Conservation (phyloP, 2,888 invertebrate species). For the Ypsolopha scabrella region DNA sequence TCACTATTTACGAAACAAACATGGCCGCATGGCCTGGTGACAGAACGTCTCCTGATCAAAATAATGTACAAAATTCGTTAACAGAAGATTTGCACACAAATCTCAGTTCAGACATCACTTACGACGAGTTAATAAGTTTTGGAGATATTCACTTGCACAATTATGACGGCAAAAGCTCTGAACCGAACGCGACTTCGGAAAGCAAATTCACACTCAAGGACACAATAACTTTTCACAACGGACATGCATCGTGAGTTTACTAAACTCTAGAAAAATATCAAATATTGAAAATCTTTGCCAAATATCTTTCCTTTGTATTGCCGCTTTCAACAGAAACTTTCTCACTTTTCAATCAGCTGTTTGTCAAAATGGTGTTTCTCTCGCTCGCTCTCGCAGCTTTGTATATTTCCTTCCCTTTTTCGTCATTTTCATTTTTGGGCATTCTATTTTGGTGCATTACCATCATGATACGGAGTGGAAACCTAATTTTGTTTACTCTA, state of each 20-base stretch:
- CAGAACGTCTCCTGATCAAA: conserved; percentile 27
- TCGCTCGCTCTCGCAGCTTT: conserved; percentile 33
- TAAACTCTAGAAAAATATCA: background rate
- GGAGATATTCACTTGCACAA: conserved; percentile 17
- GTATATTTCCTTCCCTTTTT: conserved; percentile 42
- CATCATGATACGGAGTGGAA: conserved; percentile 61
- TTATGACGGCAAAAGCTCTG: conserved; percentile 16
- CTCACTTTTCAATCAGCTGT: conserved; percentile 45
- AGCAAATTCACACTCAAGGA: conserved; percentile 26
- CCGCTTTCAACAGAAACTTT: background rate
- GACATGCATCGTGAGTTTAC: conserved; percentile 28
- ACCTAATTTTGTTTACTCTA: conserved; percentile 51
- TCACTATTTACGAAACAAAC: conserved; percentile 28
- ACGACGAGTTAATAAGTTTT: conserved; percentile 16
- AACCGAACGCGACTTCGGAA: conserved; percentile 25
- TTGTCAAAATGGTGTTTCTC: conserved; percentile 52
- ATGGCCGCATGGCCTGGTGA: conserved; percentile 58
- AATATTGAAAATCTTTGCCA: too few relatives aligned
- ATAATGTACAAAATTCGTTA: conserved; percentile 15
- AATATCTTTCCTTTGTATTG: too few relatives aligned
- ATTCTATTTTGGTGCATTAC: conserved; percentile 68
- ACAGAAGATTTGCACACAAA: conserved; percentile 17
- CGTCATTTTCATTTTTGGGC: conserved; percentile 58
- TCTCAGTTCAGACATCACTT: conserved; percentile 15
- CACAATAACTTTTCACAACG: conserved; percentile 19